A percentile compares a stretch with the other conserved stretches of the same genome.
Conservation (phyloP, 2,113 vertebrate genomes). For the Heterocephalus glaber region DNA sequence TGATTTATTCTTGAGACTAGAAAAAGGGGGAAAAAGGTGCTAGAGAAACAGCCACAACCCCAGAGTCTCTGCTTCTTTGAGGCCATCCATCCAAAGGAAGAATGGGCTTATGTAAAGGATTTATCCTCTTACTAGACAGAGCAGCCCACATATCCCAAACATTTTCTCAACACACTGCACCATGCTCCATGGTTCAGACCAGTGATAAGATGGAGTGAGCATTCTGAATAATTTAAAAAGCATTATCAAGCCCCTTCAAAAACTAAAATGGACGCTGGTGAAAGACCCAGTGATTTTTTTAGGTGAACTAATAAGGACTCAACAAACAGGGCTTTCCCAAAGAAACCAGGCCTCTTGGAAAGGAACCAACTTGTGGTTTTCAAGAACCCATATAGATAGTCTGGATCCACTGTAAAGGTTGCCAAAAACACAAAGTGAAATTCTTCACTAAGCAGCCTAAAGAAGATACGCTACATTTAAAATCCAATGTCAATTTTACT, state of each 20-base stretch:
- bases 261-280: neutral
- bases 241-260: conserved; percentile 30
- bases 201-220: neutral
- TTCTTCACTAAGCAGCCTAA: conserved; percentile 41
- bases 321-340: neutral
- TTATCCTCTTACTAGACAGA: neutral
- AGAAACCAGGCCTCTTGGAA: neutral
- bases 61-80: neutral
- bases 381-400: conserved; percentile 44
- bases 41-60: neutral
- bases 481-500: conserved; percentile 78
- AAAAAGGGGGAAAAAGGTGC: neutral
- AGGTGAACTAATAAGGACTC: neutral
- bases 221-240: neutral
- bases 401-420: neutral
- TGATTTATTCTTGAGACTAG: neutral
- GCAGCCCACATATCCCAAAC: neutral
- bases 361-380: neutral
- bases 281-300: conserved; percentile 14
- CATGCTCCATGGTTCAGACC: neutral
- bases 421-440: neutral
- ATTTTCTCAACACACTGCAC: neutral
- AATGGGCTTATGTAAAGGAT: neutral
- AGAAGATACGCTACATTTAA: conserved; percentile 62
- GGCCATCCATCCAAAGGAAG: neutral